Conservation (phyloP, 1,140 invertebrate species). For the Helicoverpa zea region DNA sequence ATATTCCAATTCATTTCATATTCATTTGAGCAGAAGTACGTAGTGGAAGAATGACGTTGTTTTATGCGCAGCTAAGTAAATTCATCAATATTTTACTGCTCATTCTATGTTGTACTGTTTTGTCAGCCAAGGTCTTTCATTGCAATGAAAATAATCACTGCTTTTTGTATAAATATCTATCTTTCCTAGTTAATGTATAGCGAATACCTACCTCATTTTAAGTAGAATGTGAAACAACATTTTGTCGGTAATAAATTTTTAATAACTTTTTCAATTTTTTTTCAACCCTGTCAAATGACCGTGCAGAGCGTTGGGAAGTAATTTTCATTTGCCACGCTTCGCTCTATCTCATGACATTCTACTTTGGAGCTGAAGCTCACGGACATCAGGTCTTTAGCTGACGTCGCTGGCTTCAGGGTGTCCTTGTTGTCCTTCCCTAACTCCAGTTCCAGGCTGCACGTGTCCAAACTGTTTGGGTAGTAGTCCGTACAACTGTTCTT, state of each 20-base stretch:
- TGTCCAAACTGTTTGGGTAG: constrained; percentile 64
- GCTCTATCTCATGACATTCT: not conserved
- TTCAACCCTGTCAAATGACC: constrained; percentile 37
- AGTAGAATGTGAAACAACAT: constrained; percentile 39
- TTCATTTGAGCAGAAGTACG: too few relatives aligned
- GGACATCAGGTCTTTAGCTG: not conserved
- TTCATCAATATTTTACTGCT: too few relatives aligned
- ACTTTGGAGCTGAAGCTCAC: not conserved
- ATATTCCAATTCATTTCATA: too few relatives aligned
- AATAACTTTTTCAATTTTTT: constrained; percentile 54
- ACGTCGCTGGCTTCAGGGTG: not conserved
- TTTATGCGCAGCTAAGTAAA: too few relatives aligned
- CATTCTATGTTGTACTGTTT: too few relatives aligned
- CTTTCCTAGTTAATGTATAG: too few relatives aligned
- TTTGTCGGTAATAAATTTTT: constrained; percentile 53
- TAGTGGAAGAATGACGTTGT: too few relatives aligned
- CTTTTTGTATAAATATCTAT: too few relatives aligned
- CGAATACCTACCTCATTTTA: constrained; percentile 14
- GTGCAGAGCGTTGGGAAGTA: not conserved
- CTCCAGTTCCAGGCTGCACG: not conserved
- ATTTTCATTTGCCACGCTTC: not conserved
- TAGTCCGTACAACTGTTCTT: constrained; percentile 59
- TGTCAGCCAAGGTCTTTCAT: too few relatives aligned
- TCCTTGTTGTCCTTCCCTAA: constrained; percentile 45
- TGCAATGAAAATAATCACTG: too few relatives aligned